Evolutionary conservation across 1,140 invertebrate species (phyloP), one percentile per base, ranked within the genome.

Genomic region (Caenorhabditis remanei): DNA sequence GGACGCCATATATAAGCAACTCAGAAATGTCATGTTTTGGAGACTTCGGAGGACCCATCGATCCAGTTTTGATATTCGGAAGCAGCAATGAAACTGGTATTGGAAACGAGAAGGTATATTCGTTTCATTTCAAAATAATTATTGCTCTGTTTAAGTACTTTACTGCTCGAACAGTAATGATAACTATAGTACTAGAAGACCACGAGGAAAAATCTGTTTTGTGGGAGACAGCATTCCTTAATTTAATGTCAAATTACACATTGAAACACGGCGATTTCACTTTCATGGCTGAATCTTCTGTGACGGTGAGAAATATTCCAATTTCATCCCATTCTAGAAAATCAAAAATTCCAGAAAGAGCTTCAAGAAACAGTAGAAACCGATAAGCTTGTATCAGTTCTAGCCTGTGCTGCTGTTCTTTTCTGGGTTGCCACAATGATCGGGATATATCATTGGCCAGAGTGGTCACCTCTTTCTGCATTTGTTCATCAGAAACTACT

Each of bases 1-100:
- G 46, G 9, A 75, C 67, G 32, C 32, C 32, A 32, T n/a, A 41
- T 75, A 6, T 19, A n/a, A n/a, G 46, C 46, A n/a, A 24, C 0
- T 53, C 71, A 21, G 43, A 24, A 32, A 50, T 79, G 71, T 93
- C 94, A 2, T 99, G 98, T 93, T 93, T 99, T 56, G 96, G 95
- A 0, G 93, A 94, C 0, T 99, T 96, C 93, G 96, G 97, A 41
- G 97, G 97, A 1, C 97, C 97, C 0, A 94, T 98, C 16, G 95
- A 96, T 92, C 96, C 97, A 16, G 96, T 96, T 50, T 95, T 98
- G 50, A 96, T 95, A 3, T 93, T 99, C 24, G 98, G 97, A 55
- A 97, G 5, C 95, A 95, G 46, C 96, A 97, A 1, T 19, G 21
- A 55, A 41, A 56, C 4, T 56, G 14, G 24, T 6, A 55, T 53